These are phyloP conservation scores for Drosophila tani DNA, from an alignment of 1,140 invertebrate genomes.

Conservation along the genomic window DNA sequence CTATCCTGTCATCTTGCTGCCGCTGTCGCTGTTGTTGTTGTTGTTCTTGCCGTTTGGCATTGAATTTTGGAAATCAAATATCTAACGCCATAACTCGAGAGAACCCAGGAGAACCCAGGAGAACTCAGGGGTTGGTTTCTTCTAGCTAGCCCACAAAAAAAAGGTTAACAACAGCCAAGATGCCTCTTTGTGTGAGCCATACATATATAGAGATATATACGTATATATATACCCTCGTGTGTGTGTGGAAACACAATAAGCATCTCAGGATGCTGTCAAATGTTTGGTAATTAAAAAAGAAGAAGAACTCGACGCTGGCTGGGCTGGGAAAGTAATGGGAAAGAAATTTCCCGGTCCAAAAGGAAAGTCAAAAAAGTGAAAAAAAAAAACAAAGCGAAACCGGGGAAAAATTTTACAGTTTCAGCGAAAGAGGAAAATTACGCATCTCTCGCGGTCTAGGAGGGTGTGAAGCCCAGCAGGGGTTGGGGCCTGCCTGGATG, in stretches of 20 bases:
- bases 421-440: slow-evolving; percentile 17
- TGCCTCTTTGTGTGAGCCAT: slow-evolving; percentile 19
- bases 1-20: slow-evolving; percentile 47
- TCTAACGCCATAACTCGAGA: slow-evolving; percentile 62
- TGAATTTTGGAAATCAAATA: slow-evolving; percentile 73
- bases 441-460: not conserved
- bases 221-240: not conserved
- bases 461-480: not conserved
- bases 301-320: slow-evolving; percentile 10
- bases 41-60: slow-evolving; percentile 50
- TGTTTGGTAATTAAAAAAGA: slow-evolving; percentile 77
- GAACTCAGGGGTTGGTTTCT: slow-evolving; percentile 63
- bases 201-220: not conserved
- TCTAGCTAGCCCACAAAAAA: slow-evolving; percentile 45
- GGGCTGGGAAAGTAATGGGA: slow-evolving; percentile 38
- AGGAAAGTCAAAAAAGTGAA: slow-evolving; percentile 18
- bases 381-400: slow-evolving; percentile 26
- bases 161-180: slow-evolving; percentile 60
- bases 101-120: not conserved
- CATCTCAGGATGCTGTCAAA: slow-evolving; percentile 80
- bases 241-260: slow-evolving; percentile 60
- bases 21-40: slow-evolving; percentile 8
- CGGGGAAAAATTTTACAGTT: slow-evolving; percentile 57
- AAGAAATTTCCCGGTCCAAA: slow-evolving; percentile 42
- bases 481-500: not conserved